Percentiles rank a stretch among this genome's conserved stretches.
Conservation (phyloP, 1,140 invertebrate genomes). For the Telenomus remus region DNA sequence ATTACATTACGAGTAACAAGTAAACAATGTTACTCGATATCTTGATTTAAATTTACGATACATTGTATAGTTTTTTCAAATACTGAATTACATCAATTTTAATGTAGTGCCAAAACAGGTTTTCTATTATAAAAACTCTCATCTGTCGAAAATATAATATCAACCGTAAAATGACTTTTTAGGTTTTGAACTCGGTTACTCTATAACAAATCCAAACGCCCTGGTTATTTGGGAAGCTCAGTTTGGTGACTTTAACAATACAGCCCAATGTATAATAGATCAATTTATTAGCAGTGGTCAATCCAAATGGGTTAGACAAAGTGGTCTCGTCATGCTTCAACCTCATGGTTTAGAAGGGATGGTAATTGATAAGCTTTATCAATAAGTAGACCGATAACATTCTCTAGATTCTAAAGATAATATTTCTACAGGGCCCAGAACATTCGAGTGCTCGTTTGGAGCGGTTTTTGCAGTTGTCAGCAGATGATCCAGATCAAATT, state of each 20-base stretch:
- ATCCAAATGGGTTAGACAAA: slow-evolving; percentile 89
- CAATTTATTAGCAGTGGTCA: slow-evolving; percentile 87
- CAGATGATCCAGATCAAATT: slow-evolving; percentile 95
- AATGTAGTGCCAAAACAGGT: too few relatives aligned
- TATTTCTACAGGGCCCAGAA: slow-evolving; percentile 84
- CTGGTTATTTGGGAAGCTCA: slow-evolving; percentile 93
- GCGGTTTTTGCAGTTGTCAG: slow-evolving; percentile 86
- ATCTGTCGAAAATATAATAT: too few relatives aligned
- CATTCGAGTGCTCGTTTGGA: slow-evolving; percentile 88
- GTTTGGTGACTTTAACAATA: slow-evolving; percentile 93
- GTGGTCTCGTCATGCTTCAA: slow-evolving; percentile 86
- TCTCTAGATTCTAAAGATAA: too few relatives aligned
- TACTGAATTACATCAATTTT: too few relatives aligned
- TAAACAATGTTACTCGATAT: too few relatives aligned
- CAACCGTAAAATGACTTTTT: too few relatives aligned
- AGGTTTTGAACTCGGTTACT: slow-evolving; percentile 79
- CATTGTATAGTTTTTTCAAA: too few relatives aligned
- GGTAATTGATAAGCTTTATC: slow-evolving; percentile 73
- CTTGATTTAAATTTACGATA: too few relatives aligned
- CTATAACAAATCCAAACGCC: slow-evolving; percentile 77
- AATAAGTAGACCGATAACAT: background rate
- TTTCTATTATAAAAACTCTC: too few relatives aligned
- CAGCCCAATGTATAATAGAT: slow-evolving; percentile 88
- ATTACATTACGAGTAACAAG: too few relatives aligned
- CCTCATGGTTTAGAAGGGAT: slow-evolving; percentile 96